Evolutionary conservation across 1,140 invertebrate genomes (phyloP).

Genomic region (Diachasma alloeum): DNA sequence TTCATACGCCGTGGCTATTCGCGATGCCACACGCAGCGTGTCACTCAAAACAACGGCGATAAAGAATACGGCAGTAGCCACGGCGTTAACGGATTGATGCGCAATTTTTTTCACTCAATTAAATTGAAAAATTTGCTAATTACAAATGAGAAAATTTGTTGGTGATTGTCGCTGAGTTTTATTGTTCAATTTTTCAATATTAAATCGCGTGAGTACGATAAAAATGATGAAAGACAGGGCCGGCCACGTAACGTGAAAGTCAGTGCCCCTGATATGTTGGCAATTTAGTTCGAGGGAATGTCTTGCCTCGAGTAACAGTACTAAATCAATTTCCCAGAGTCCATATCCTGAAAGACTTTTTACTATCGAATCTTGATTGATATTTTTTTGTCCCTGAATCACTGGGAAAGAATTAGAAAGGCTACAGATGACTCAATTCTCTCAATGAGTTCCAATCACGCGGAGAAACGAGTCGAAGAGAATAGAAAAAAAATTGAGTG

Average conservation of each 20-base stretch:
- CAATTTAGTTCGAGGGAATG: neutral
- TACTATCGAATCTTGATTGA: neutral
- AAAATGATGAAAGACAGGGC: no score
- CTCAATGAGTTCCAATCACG: neutral
- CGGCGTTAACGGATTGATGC: no score
- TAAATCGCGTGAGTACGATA: no score
- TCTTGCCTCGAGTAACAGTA: conserved; percentile 4
- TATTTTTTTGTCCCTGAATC: neutral
- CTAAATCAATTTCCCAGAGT: neutral
- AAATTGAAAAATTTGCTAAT: no score
- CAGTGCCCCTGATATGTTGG: neutral
- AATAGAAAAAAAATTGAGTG: neutral
- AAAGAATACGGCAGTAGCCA: no score
- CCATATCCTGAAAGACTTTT: neutral
- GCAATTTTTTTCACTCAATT: no score
- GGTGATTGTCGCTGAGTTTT: no score
- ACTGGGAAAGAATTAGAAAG: neutral
- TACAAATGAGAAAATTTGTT: no score
- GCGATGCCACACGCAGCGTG: no score
- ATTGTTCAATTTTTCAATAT: no score
- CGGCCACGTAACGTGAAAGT: neutral
- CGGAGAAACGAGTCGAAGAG: neutral
- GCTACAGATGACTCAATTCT: neutral
- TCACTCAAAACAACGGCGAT: no score
- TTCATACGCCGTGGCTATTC: no score